A percentile compares a stretch with the other conserved stretches of the same genome.
Conservation (phyloP, 2,113 vertebrate genomes). For the Cephalopholis sonnerati region DNA sequence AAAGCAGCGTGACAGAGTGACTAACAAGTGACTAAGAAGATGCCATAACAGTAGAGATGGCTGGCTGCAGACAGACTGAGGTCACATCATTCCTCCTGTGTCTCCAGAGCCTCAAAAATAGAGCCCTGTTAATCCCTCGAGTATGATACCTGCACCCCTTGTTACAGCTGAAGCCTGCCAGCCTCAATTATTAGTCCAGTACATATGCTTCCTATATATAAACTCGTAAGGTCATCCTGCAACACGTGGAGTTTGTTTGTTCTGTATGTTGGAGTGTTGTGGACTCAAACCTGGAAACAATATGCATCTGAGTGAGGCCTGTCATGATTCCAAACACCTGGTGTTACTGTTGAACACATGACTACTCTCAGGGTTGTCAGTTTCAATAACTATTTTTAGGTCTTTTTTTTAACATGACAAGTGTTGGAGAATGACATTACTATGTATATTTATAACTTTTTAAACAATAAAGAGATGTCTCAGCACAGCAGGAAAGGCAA, state of each 20-base stretch:
- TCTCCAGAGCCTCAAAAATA: slow-evolving; percentile 78
- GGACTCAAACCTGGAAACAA: slow-evolving; percentile 18
- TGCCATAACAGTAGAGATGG: slow-evolving; percentile 9
- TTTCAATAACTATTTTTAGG: slow-evolving; percentile 50
- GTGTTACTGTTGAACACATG: slow-evolving; percentile 13
- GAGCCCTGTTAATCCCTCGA: slow-evolving; percentile 76
- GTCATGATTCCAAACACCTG: slow-evolving; percentile 8
- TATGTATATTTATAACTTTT: slow-evolving; percentile 10
- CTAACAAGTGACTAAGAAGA: slow-evolving; percentile 41
- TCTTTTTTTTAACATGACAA: slow-evolving; percentile 21
- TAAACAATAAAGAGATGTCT: neutral
- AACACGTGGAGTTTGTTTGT: slow-evolving; percentile 13
- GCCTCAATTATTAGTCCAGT: slow-evolving; percentile 54
- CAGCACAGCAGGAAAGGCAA: neutral
- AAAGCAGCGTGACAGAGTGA: slow-evolving; percentile 26
- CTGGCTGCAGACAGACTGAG: slow-evolving; percentile 39
- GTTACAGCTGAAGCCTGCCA: slow-evolving; percentile 45
- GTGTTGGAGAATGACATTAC: neutral
- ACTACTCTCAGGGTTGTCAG: slow-evolving; percentile 1
- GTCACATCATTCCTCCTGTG: slow-evolving; percentile 69
- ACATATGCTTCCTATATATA: slow-evolving; percentile 76
- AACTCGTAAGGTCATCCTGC: slow-evolving; percentile 47
- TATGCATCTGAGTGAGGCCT: neutral
- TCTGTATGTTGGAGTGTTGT: neutral
- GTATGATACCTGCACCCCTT: slow-evolving; percentile 71